Base-by-base conservation (phyloP, 2,113 vertebrate species). In the Campylomormyrus tamandua region DNA sequence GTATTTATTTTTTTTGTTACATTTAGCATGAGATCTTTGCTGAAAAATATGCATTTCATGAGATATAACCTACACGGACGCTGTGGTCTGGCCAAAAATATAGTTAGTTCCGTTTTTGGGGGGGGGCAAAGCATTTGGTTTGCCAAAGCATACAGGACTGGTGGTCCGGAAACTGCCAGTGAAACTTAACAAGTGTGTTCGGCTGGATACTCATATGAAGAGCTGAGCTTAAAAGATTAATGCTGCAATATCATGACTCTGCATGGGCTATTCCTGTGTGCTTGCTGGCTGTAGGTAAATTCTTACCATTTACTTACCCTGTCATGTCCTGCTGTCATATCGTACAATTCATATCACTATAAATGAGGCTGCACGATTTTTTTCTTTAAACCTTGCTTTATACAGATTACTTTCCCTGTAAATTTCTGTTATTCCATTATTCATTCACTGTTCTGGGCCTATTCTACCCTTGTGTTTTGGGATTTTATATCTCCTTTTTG, bases 81-180 rank as follows among this genome's bases (percentile, higher is more conserved):
- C 70, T 93, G 92, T 90, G 92, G 92, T 92, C 90, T 46, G 27
- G 89, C 49, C 84, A 39, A 89, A 91, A 91, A 91, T 87, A 66
- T 91, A 93, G 92, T 93, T 94, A 89, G 91, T 91, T 88, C 90
- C 92, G 90, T 92, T 93, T 83, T 89, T 42, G 91, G 90, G 90
- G 90, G 90, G 83, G 90, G 92, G 90, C 89, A 91, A 87, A 88
- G 87, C 90, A 86, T 85, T 89, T 84, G 84, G 89, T 84, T 92
- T 93, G 93, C 93, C 93, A 94, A 94, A 93, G 93, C 91, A 92
- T 91, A 91, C 93, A 93, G 92, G 50, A 74, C 88, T 91, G 94
- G 94, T 95, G 95, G 95, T 95, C 95, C 93, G 93, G 94, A 95
- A 94, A 93, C 35, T 10, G 93, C 92, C 92, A 90, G 93, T 93